Evolutionary conservation across 2,797 vertebrate species (phyloP), one percentile per base, ranked within the genome.

Genomic region (Sebastes wilsoni): DNA sequence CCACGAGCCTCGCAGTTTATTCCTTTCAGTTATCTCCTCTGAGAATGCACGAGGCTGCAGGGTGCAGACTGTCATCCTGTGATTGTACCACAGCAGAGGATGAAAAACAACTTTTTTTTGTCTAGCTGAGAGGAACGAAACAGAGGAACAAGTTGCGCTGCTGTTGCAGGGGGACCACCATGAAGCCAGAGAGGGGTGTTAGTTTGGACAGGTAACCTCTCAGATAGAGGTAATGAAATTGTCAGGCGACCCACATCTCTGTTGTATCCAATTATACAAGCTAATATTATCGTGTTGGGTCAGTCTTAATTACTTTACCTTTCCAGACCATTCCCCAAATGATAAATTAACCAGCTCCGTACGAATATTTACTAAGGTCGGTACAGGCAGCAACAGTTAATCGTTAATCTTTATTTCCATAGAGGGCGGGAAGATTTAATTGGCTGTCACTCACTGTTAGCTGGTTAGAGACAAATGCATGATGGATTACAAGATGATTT

Each of bases 261-360:
- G 2, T 22, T 67, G n/a, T 30, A 30, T 75, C 73, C 54, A 82
- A 34, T 81, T 76, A 72, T 38, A 59, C 22, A 61, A 34, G 42
- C 6, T 68, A 55, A 56, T 75, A 25, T 46, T 68, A 71, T 72
- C 54, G 8, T 80, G 38, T 46, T 65, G 14, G 49, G 61, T 73
- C 56, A 69, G 28, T 72, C 65, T 72, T 82, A 75, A 90, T 84
- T 77, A 80, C 32, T 64, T 68, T 12, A 80, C 23, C 25, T 27
- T 14, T 4, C n/a, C 25, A 36, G 28, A 46, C 13, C 27, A 54
- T 67, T 68, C 23, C 25, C 46, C 7, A n/a, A 2, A 25, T 68
- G n/a, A 55, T 2, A 81, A 79, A 46, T 49, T 2, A 79, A 28
- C 7, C 32, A n/a, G 34, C 34, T 54, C 14, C 6, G 2, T 23